A percentile compares a stretch with the other conserved stretches of the same genome.
Conservation (phyloP, 2,113 vertebrate species). For the Galbula dea region DNA sequence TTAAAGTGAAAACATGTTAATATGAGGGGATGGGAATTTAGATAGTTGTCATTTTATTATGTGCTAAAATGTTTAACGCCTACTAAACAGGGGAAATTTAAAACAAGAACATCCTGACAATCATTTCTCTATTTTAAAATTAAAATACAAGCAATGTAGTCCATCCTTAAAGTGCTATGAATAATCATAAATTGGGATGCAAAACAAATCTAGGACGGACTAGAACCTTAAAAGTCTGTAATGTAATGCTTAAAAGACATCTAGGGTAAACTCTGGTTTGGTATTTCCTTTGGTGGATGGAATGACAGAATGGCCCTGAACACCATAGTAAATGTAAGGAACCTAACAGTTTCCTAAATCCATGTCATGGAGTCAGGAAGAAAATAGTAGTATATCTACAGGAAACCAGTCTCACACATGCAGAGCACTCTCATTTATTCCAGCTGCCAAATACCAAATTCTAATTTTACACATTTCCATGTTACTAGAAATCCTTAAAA, state of each 20-base stretch:
- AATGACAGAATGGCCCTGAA: background rate
- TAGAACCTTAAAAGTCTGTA: background rate
- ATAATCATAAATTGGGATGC: background rate
- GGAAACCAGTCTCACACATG: background rate
- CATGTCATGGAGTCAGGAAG: background rate
- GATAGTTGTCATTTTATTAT: background rate
- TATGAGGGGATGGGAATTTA: background rate
- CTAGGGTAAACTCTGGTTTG: background rate
- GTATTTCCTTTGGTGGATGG: background rate
- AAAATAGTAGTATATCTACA: background rate
- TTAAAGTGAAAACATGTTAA: background rate
- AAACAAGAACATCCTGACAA: background rate
- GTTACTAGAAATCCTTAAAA: background rate
- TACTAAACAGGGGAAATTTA: background rate
- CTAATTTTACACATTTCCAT: background rate
- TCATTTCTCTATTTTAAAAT: background rate
- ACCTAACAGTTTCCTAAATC: background rate
- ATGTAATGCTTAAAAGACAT: background rate
- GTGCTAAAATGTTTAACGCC: background rate
- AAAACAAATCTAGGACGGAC: background rate
- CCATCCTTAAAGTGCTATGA: background rate
- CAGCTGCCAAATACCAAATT: background rate
- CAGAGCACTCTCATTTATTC: background rate
- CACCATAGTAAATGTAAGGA: background rate
- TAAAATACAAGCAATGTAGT: background rate